Percentiles rank a stretch among this genome's conserved stretches.
Conservation (phyloP, 2,888 invertebrate species). For the Polyommatus icarus region DNA sequence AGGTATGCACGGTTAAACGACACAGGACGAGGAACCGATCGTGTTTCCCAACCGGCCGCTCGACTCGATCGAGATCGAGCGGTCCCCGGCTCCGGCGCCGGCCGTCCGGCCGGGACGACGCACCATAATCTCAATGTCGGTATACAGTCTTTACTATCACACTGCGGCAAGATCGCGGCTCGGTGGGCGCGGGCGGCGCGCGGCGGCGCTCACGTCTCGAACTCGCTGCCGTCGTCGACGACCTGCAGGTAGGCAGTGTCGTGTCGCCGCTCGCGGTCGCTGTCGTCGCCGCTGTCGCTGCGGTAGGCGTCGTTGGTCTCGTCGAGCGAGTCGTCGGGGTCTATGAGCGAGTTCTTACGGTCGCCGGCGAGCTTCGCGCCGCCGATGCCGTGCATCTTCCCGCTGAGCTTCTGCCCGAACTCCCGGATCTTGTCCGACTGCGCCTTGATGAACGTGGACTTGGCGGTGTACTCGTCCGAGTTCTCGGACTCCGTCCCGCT, state of each 20-base stretch:
- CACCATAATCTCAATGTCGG: slow-evolving; percentile 15
- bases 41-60: not conserved
- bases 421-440: slow-evolving; percentile 61
- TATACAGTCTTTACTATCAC: slow-evolving; percentile 18
- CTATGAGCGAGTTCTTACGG: slow-evolving; percentile 53
- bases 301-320: slow-evolving; percentile 54
- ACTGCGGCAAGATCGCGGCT: slow-evolving; percentile 28
- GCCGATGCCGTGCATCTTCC: slow-evolving; percentile 59
- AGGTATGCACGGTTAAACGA: not conserved
- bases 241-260: slow-evolving; percentile 70
- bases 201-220: slow-evolving; percentile 43
- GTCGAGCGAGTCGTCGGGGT: slow-evolving; percentile 44
- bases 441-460: slow-evolving; percentile 47
- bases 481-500: slow-evolving; percentile 56
- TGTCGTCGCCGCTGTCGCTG: slow-evolving; percentile 54
- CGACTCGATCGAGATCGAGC: not conserved
- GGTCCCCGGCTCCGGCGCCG: not conserved
- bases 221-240: slow-evolving; percentile 67
- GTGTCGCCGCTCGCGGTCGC: slow-evolving; percentile 57
- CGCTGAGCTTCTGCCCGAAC: slow-evolving; percentile 56
- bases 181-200: not conserved
- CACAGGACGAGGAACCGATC: slow-evolving; percentile 8
- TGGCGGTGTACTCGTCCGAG: slow-evolving; percentile 46
- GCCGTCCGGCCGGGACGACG: not conserved
- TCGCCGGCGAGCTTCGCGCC: slow-evolving; percentile 52